Evolutionary conservation across 2,888 invertebrate species (phyloP), one percentile per base, ranked within the genome.

Genomic region (Nysson spinosus): DNA sequence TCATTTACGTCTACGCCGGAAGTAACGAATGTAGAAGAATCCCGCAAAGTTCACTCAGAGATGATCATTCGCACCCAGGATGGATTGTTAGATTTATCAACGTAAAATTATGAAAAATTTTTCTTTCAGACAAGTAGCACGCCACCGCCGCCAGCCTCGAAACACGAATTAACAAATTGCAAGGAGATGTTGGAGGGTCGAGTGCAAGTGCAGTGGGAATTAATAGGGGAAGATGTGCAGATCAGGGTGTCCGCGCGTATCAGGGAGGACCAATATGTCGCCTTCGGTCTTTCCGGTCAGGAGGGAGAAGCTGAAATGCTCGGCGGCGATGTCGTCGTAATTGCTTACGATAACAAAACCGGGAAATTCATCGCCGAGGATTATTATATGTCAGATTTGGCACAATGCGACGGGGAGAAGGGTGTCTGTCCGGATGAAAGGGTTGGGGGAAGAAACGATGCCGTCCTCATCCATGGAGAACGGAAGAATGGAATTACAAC

Each of bases 401-500:
- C 95, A 0, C 94, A 95, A 85, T 96, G 95, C 79, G 95, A 95
- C 82, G 95, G 95, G 0, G 91, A 91, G 75, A 90, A 90, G 26
- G 96, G 96, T 0, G 96, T 96, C 3, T 97, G 96, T 80, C 96
- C 96, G 0, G 96, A 96, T 83, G 91, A 91, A 66, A 89, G 93
- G 35, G 89, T 96, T 7, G 94, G 95, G 0, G 96, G 95, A 0
- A 90, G 90, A 69, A 94, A 96, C 83, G 95, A 96, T 82, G 94
- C 92, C 0, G 88, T 90, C 3, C 85, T 95, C 26, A 90, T 96
- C 4, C 91, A 92, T 1, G 96, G 95, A 4, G 91, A 93, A 71
- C 90, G 94, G 43, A 92, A 92, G 78, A 92, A 93, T 85, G 95
- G 95, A 0, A 91, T 96, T 0, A 95, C 96, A 0, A 93, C 92